phyloP scores from a whole-genome alignment of 2,797 vertebrate species.

The Apogon hyalosoma region DNA sequence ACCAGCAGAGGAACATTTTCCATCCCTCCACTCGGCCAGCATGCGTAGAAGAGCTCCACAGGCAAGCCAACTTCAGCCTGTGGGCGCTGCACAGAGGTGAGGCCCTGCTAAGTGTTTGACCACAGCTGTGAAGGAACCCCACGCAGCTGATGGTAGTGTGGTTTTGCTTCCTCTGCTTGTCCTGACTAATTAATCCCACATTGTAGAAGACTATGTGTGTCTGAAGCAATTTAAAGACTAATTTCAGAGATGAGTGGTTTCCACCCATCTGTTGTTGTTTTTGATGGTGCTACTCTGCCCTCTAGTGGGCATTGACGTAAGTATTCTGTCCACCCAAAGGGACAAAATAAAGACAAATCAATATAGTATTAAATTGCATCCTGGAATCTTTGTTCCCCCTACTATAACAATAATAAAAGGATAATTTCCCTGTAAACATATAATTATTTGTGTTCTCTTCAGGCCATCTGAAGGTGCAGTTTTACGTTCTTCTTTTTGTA shows the following conservation, averaged over 20 bases:
- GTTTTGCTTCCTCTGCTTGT: neutral
- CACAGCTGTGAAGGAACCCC: neutral
- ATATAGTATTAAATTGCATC: no score
- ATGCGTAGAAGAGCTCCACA: slow-evolving; percentile 93
- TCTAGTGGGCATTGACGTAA: slow-evolving; percentile 56
- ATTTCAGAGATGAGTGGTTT: neutral
- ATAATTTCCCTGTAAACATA: no score
- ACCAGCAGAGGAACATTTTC: slow-evolving; percentile 93
- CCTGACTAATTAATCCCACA: neutral
- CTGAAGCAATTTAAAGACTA: slow-evolving; percentile 2
- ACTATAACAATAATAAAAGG: no score
- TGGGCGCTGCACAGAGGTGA: slow-evolving; percentile 88
- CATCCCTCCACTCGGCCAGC: slow-evolving; percentile 89
- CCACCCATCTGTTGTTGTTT: neutral
- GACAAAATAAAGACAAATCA: no score
- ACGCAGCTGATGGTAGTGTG: neutral
- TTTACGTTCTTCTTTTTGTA: slow-evolving; percentile 23
- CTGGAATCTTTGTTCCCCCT: no score
- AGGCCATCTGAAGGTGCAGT: neutral
- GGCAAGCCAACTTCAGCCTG: slow-evolving; percentile 89
- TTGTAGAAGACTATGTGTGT: neutral
- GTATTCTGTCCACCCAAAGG: no score
- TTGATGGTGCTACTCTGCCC: slow-evolving; percentile 42
- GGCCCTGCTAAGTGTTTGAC: slow-evolving; percentile 30
- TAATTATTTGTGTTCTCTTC: neutral